Evolutionary conservation across 2,113 vertebrate genomes (phyloP), one percentile per base, ranked within the genome.

Genomic region (Oxygymnocypris stewartii): DNA sequence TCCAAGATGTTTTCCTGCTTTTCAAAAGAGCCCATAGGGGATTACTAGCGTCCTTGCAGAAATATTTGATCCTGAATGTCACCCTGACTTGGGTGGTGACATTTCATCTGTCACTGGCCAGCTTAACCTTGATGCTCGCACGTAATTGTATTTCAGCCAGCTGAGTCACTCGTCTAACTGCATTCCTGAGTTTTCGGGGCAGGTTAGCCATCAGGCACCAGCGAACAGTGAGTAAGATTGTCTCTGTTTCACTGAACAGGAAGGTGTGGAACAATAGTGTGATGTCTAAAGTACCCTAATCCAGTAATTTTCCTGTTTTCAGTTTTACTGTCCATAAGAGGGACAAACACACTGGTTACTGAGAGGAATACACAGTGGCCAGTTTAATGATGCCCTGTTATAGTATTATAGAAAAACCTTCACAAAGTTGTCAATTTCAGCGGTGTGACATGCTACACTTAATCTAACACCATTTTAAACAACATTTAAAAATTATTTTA

Each of bases 301-400:
- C 79, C 31, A 85, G 79, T 57, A 18, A 71, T 85, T 91, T 91
- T 89, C 90, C 90, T 88, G 90, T 90, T 91, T 85, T 63, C n/a
- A n/a, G 65, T 75, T 77, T 82, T 6, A 49, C 76, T 69, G 14
- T 81, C 69, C 49, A 71, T 47, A 73, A 51, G n/a, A 8, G n/a
- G 74, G 82, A 78, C 77, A 85, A 63, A 77, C 18, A 44, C 11
- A 54, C 51, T 18, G 28, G 31, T 31, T 25, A 65, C 18, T 61
- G 49, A 54, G 42, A 42, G 44, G 74, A 85, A 76, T 65, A 65
- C 82, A 51, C 18, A 9, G 42, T 61, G 13, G 14, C 31, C 57
- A 49, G 20, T 40, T 86, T 80, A 61, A 69, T 61, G 28, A 80
- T 71, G 49, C 51, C 71, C 9, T 10, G 40, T 12, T 11, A 25